Base-by-base conservation (phyloP, 1,140 invertebrate species). In the Caerostris darwini region DNA sequence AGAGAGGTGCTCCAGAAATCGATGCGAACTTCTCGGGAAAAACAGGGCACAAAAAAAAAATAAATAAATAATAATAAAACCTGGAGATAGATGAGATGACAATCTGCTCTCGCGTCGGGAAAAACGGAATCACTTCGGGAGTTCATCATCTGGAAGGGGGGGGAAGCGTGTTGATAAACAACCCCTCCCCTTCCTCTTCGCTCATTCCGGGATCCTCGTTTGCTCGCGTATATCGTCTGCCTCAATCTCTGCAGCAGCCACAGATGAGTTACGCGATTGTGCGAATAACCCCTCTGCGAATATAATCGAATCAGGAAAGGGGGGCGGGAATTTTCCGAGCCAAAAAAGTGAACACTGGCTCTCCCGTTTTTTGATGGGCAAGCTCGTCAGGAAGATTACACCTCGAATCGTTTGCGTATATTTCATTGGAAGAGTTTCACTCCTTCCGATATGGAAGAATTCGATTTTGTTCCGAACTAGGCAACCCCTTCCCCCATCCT, bases 181-280 rank as follows among this genome's bases (percentile, higher is more conserved):
- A 77, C 71, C 71, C 71, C 69, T 10, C 69, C 71, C 10, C 71
- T 50, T 77, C 19, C 34, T 10, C 61, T 64, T 64, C 61, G 17
- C 17, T 64, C 71, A 77, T 77, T 77, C 50, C 34, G 12, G 4
- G 34, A 77, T 19, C 34, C 34, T 77, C 34, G 71, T 77, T 77
- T 77, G 71, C 71, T 77, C 34, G 71, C 10, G 34, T 77, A 77
- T 34, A 34, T 77, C 71, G 71, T 77, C 71, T 77, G 71, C 71
- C 10, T 77, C 71, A 77, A 77, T 77, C 71, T 77, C 71, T 77
- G 71, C 71, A 77, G 71, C 71, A 77, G 71, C 71, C 71, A 34
- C 71, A 77, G 71, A 77, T 77, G 71, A 77, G 71, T 77, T 77
- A 77, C 71, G 71, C 71, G 71, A 77, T 77, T 77, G 71, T 77